Evolutionary conservation across 2,888 invertebrate species (phyloP).

Genomic region (Himalopsyche japonica): DNA sequence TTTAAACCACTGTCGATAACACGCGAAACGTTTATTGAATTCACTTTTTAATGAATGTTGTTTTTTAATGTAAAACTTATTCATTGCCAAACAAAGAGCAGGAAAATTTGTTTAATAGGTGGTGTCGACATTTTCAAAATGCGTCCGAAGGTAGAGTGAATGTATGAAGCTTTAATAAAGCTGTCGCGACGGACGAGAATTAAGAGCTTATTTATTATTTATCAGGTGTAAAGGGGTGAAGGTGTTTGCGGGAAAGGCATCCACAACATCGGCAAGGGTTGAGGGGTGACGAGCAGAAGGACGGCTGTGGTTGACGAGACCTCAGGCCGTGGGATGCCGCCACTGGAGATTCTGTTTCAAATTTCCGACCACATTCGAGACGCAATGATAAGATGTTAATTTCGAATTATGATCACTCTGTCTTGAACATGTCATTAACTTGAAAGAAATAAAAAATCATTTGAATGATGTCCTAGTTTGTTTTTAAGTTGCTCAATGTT

Average conservation of each 20-base stretch:
- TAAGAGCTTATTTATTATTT: conserved; percentile 33
- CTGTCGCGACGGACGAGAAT: background rate
- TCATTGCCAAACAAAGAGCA: background rate
- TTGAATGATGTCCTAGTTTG: no score
- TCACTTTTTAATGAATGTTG: no score
- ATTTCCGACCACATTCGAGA: conserved; percentile 11
- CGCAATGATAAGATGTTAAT: background rate
- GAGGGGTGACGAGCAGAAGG: conserved; percentile 2
- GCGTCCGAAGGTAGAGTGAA: background rate
- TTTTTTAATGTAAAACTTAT: background rate
- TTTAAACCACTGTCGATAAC: no score
- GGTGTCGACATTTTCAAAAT: background rate
- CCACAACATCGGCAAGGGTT: background rate
- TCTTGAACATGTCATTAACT: no score
- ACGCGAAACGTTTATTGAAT: no score
- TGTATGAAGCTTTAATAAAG: background rate
- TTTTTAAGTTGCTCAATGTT: no score
- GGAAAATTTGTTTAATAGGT: background rate
- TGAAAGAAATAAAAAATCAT: no score
- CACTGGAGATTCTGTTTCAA: conserved; percentile 10
- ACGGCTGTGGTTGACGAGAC: background rate
- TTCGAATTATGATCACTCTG: background rate
- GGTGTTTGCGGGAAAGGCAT: background rate
- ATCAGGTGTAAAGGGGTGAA: conserved; percentile 20
- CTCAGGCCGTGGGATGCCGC: conserved; percentile 5